Conservation (phyloP, 2,113 vertebrate genomes). For the Turdus rufiventris region DNA sequence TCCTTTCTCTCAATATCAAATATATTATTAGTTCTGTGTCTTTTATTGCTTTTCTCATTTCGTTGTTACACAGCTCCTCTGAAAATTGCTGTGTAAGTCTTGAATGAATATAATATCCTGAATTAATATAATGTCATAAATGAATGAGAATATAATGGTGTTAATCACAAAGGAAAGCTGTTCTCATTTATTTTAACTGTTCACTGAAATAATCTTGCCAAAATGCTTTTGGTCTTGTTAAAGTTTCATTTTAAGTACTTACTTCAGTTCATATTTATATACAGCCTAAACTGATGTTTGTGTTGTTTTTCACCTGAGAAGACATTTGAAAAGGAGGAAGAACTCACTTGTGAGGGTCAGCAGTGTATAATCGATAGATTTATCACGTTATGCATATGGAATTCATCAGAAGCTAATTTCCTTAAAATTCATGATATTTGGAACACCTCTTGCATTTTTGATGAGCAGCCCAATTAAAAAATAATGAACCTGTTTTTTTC, state of each 20-base stretch:
- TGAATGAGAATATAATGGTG: conserved; percentile 23
- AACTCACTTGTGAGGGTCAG: not conserved
- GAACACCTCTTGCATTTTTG: conserved; percentile 34
- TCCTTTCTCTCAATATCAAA: not conserved
- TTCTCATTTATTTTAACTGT: conserved; percentile 7
- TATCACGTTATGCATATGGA: not conserved
- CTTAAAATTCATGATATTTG: conserved; percentile 16
- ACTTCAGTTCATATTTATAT: not conserved
- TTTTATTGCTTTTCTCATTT: conserved; percentile 1
- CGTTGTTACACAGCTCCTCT: not conserved
- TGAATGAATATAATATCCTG: not conserved
- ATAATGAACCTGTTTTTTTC: conserved; percentile 47
- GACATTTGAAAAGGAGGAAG: not conserved
- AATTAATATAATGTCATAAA: conserved; percentile 1
- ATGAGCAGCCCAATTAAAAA: conserved; percentile 66
- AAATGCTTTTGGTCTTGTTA: not conserved
- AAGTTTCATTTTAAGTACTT: not conserved
- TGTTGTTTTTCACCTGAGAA: not conserved
- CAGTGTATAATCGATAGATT: not conserved
- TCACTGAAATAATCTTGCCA: conserved; percentile 3
- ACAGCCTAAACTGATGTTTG: not conserved
- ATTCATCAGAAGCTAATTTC: not conserved
- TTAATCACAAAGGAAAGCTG: conserved; percentile 36
- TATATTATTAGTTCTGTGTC: not conserved
- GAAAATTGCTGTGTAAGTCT: conserved; percentile 6